Conservation (phyloP, 2,797 vertebrate genomes). For the Mallotus villosus region DNA sequence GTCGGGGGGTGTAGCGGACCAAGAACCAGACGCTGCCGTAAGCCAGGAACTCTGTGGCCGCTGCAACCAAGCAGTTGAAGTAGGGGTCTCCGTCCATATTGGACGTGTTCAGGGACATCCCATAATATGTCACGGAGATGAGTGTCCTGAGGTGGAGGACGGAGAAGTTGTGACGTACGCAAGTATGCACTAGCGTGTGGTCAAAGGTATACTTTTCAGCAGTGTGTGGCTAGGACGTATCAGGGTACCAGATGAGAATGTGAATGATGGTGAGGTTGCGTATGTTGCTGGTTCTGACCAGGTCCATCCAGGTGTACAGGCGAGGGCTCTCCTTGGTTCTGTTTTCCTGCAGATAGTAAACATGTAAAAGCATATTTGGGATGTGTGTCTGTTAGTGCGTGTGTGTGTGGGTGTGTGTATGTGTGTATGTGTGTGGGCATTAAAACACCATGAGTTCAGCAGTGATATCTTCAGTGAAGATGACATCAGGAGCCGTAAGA, state of each 20-base stretch:
- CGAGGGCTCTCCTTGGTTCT: not conserved
- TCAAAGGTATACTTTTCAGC: no score
- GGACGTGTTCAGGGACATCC: conserved; percentile 41
- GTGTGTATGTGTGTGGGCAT: not conserved
- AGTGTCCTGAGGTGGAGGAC: conserved; percentile 28
- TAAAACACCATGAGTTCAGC: not conserved
- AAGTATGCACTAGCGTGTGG: not conserved
- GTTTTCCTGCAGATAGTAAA: conserved; percentile 1
- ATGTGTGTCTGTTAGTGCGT: not conserved
- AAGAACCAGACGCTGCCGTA: conserved; percentile 27
- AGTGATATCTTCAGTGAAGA: conserved; percentile 20
- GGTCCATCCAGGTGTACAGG: conserved; percentile 25
- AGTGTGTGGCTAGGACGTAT: not conserved
- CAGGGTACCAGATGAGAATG: conserved; percentile 29
- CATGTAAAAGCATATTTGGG: not conserved
- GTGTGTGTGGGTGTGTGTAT: not conserved
- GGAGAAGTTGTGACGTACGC: not conserved
- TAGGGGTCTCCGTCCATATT: conserved; percentile 47
- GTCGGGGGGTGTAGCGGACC: conserved; percentile 19
- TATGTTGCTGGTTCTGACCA: conserved; percentile 34
- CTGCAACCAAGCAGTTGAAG: conserved; percentile 42
- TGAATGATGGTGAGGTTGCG: conserved; percentile 34
- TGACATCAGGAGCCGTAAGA: conserved; percentile 17
- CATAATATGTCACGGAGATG: conserved; percentile 41
- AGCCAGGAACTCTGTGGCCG: conserved; percentile 26